phyloP scores from a whole-genome alignment of 2,888 invertebrate species.

The Epirrhoe tristata region DNA sequence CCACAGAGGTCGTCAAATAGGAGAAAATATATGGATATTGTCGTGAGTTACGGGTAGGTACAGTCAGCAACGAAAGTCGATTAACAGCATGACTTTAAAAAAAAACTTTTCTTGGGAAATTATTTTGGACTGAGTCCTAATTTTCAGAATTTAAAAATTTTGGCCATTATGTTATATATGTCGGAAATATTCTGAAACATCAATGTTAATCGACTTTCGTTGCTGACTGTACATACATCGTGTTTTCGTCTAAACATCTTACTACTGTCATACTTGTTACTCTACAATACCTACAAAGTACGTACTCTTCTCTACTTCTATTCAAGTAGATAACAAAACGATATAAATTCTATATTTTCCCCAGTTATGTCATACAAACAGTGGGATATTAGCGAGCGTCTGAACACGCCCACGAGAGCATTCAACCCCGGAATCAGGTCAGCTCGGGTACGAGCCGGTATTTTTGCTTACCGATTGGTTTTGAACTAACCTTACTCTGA shows the following conservation, averaged over 20 bases:
- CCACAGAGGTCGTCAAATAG: too few species aligned
- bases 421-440: slow-evolving; percentile 68
- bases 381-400: slow-evolving; percentile 43
- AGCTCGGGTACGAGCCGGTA: slow-evolving; percentile 27
- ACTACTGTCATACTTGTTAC: neutral
- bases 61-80: too few species aligned
- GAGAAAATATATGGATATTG: too few species aligned
- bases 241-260: neutral
- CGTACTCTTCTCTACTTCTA: neutral
- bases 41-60: too few species aligned
- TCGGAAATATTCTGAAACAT: too few species aligned
- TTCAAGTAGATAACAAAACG: neutral
- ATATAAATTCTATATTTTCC: neutral
- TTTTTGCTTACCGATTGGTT: neutral
- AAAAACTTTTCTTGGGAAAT: too few species aligned
- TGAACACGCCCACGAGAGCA: slow-evolving; percentile 64
- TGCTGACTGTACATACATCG: too few species aligned
- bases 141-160: too few species aligned
- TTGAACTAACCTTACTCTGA: neutral
- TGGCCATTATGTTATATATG: too few species aligned
- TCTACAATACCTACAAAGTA: neutral
- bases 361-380: slow-evolving; percentile 41
- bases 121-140: too few species aligned
- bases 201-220: too few species aligned
- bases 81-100: too few species aligned